Evolutionary conservation across 2,888 invertebrate species (phyloP).

Genomic region (Bugula neritina): DNA sequence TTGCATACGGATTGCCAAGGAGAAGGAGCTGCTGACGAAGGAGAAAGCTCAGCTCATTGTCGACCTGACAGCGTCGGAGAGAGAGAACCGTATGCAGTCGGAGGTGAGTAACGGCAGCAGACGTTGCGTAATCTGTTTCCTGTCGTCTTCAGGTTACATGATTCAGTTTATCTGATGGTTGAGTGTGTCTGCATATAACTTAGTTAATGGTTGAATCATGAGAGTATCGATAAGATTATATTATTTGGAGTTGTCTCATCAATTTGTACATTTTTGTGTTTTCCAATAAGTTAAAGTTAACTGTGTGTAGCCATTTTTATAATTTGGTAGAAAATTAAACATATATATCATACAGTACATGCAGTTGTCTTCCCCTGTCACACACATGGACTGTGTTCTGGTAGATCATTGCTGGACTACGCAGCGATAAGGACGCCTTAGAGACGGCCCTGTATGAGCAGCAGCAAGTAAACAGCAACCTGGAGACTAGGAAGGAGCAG

Average conservation of each 20-base stretch:
- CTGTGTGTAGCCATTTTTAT: too few relatives aligned
- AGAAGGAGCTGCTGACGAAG: slow-evolving; percentile 74
- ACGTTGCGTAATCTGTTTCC: background rate
- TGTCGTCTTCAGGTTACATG: too few relatives aligned
- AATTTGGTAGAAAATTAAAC: too few relatives aligned
- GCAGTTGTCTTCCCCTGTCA: too few relatives aligned
- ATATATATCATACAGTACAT: too few relatives aligned
- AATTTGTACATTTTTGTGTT: too few relatives aligned
- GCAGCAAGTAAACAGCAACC: slow-evolving; percentile 44
- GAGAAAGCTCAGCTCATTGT: slow-evolving; percentile 51
- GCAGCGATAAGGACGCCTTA: slow-evolving; percentile 50
- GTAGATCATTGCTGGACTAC: slow-evolving; percentile 41
- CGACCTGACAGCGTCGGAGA: slow-evolving; percentile 46
- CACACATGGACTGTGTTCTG: slow-evolving; percentile 15
- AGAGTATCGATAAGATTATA: too few relatives aligned
- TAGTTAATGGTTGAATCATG: too few relatives aligned
- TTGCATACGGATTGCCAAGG: slow-evolving; percentile 57
- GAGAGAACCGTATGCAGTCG: slow-evolving; percentile 52
- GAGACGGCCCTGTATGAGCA: slow-evolving; percentile 53
- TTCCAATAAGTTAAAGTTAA: too few relatives aligned
- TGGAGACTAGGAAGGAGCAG: slow-evolving; percentile 53
- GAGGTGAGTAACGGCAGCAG: slow-evolving; percentile 35
- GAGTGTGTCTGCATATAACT: too few relatives aligned
- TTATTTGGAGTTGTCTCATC: too few relatives aligned
- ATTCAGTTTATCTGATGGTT: too few relatives aligned